Evolutionary conservation across 2,888 invertebrate species (phyloP).

Genomic region (Plagodis dolabraria): DNA sequence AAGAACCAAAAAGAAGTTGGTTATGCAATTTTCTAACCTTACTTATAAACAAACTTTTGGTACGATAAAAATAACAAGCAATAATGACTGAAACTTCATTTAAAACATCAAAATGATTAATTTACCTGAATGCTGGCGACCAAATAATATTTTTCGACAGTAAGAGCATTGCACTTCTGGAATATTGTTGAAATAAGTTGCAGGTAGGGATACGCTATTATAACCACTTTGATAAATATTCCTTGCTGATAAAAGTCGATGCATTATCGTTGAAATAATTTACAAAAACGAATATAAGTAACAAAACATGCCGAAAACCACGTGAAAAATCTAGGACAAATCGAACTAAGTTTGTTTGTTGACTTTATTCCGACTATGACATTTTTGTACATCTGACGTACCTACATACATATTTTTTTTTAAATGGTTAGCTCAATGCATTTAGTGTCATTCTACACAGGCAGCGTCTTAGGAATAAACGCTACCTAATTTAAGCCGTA

Average conservation of each 20-base stretch:
- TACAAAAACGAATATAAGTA: constrained; percentile 44
- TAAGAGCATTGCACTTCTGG: constrained; percentile 75
- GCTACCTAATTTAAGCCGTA: too few relatives aligned
- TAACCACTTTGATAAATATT: constrained; percentile 72
- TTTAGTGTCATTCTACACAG: too few relatives aligned
- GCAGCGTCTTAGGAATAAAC: too few relatives aligned
- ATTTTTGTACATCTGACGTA: too few relatives aligned
- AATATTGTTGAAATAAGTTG: constrained; percentile 51
- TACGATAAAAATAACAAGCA: not conserved
- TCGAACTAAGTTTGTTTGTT: not conserved
- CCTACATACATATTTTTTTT: too few relatives aligned
- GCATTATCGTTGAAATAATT: constrained; percentile 63
- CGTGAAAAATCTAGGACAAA: constrained; percentile 61
- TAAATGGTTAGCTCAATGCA: too few relatives aligned
- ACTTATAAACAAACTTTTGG: constrained; percentile 1
- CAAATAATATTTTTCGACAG: constrained; percentile 70
- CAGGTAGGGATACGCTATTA: constrained; percentile 57
- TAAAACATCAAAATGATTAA: not conserved
- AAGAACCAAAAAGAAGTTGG: not conserved
- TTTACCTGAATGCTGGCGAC: constrained; percentile 65
- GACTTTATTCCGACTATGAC: too few relatives aligned
- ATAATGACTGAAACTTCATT: too few relatives aligned
- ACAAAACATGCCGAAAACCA: constrained; percentile 68
- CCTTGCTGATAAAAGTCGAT: constrained; percentile 72
- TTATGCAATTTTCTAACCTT: constrained; percentile 73